Evolutionary conservation across 2,888 invertebrate species (phyloP).

Genomic region (Hylaea fasciaria): DNA sequence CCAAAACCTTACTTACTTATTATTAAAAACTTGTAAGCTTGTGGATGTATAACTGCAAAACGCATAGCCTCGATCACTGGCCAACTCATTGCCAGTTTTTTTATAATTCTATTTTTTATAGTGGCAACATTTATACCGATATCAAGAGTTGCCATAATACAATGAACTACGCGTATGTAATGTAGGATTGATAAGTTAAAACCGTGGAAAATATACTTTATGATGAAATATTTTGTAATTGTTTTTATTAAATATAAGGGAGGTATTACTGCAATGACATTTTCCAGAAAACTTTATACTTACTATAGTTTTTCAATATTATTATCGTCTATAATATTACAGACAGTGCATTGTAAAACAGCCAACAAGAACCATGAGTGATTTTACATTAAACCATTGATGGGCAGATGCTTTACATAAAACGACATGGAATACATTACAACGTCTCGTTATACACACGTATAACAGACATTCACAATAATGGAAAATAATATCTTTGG

Average conservation of each 20-base stretch:
- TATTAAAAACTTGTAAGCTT: no score
- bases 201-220: constrained; percentile 6
- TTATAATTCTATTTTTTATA: constrained; percentile 36
- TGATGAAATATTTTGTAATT: constrained; percentile 12
- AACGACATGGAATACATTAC: constrained; percentile 26
- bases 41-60: constrained; percentile 28
- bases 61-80: constrained; percentile 42
- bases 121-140: constrained; percentile 44
- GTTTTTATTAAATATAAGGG: constrained; percentile 19
- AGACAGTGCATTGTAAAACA: constrained; percentile 53
- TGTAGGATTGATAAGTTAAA: constrained; percentile 19
- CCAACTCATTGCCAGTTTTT: constrained; percentile 53
- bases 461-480: constrained; percentile 47
- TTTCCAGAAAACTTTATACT: constrained; percentile 57
- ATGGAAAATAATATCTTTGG: constrained; percentile 60
- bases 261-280: constrained; percentile 49
- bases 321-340: constrained; percentile 49
- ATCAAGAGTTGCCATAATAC: constrained; percentile 40
- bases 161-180: constrained; percentile 22
- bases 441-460: constrained; percentile 45
- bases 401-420: constrained; percentile 31
- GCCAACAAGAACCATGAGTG: constrained; percentile 33
- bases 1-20: no score
- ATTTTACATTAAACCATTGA: constrained; percentile 17
- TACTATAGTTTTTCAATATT: constrained; percentile 53